phyloP scores from a whole-genome alignment of 2,113 vertebrate genomes.

The Monarcha castaneiventris region DNA sequence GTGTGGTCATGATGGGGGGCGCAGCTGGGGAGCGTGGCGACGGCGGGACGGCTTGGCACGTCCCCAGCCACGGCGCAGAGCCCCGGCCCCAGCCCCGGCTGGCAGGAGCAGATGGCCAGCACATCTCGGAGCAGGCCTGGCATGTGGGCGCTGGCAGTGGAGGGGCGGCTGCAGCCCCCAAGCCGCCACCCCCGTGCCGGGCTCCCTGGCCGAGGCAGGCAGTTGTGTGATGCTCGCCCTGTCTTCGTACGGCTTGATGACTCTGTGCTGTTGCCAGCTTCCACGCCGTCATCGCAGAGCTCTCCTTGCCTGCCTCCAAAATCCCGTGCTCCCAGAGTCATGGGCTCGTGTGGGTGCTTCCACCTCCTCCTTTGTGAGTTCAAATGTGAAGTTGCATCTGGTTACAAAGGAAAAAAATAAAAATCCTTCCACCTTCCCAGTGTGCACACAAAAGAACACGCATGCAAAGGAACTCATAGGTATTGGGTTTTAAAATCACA shows the following conservation, averaged over 20 bases:
- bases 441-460: rapidly evolving
- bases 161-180: not conserved
- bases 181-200: not conserved
- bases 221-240: slow-evolving; percentile 40
- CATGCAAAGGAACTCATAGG: rapidly evolving
- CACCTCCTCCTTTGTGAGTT: not conserved
- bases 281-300: rapidly evolving
- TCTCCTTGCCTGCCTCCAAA: not conserved
- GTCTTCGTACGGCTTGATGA: not conserved
- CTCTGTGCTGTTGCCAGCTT: slow-evolving; percentile 44
- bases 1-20: slow-evolving; percentile 6
- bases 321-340: not conserved
- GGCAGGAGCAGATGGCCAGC: slow-evolving; percentile 66
- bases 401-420: not conserved
- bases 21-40: slow-evolving; percentile 52
- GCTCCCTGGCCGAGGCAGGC: slow-evolving; percentile 44
- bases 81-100: slow-evolving; percentile 54
- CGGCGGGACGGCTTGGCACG: slow-evolving; percentile 27
- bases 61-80: slow-evolving; percentile 56
- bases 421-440: not conserved
- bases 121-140: slow-evolving; percentile 59
- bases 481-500: not conserved
- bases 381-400: rapidly evolving
- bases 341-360: not conserved
- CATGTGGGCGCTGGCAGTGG: slow-evolving; percentile 43